Evolutionary conservation across 2,888 invertebrate genomes (phyloP).

Genomic region (Panzeria rudis): DNA sequence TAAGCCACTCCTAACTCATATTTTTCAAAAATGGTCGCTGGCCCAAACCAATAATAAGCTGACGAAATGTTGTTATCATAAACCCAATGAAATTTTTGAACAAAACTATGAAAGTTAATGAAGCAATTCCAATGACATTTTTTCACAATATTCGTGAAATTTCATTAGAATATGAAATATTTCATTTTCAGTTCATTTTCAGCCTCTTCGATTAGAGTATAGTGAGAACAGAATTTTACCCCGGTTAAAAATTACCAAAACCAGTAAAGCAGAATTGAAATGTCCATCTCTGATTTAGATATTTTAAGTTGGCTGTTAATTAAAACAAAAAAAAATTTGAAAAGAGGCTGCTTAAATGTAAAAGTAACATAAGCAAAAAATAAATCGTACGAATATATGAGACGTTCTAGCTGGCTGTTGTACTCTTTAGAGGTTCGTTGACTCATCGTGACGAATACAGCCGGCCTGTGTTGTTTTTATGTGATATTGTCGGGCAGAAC

Average conservation of each 20-base stretch:
- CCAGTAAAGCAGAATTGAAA: not conserved
- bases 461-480: slow-evolving; percentile 3
- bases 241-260: not conserved
- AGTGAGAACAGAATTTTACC: not conserved
- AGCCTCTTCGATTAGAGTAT: not conserved
- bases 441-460: slow-evolving; percentile 69
- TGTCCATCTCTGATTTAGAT: slow-evolving; percentile 5
- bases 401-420: not conserved
- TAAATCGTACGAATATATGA: not conserved
- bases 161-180: too few species aligned
- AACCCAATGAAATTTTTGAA: too few species aligned
- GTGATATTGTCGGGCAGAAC: not conserved
- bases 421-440: slow-evolving; percentile 67
- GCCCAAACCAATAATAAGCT: too few species aligned
- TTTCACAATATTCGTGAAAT: too few species aligned
- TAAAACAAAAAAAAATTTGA: not conserved
- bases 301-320: slow-evolving; percentile 32
- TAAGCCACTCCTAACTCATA: too few species aligned
- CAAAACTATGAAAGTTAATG: too few species aligned
- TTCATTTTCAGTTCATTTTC: too few species aligned
- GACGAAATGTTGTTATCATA: too few species aligned
- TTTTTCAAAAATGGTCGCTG: too few species aligned
- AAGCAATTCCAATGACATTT: too few species aligned
- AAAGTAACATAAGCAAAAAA: slow-evolving; percentile 36
- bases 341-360: slow-evolving; percentile 40